These are phyloP conservation scores for Misgurnus mizolepis DNA, from an alignment of 2,113 vertebrate genomes.

Conservation along the genomic window DNA sequence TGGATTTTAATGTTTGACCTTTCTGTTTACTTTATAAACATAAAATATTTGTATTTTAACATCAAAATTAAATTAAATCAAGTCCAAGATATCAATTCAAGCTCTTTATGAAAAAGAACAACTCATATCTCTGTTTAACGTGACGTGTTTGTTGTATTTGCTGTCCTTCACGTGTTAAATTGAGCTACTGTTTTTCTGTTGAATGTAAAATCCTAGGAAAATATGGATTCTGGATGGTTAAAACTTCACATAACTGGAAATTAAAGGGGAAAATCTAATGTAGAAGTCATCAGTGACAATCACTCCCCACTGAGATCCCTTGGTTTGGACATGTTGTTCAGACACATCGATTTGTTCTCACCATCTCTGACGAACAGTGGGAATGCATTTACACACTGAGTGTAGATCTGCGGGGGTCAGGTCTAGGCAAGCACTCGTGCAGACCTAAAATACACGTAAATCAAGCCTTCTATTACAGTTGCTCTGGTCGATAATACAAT, in stretches of 20 bases:
- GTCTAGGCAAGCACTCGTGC: constrained; percentile 39
- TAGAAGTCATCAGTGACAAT: constrained; percentile 38
- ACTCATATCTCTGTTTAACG: background rate
- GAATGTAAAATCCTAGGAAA: constrained; percentile 33
- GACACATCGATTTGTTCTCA: constrained; percentile 53
- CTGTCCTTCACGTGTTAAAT: constrained; percentile 33
- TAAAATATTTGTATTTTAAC: no score
- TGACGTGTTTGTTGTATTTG: constrained; percentile 20
- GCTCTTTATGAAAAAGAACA: background rate
- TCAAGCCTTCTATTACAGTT: constrained; percentile 29
- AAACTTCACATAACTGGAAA: constrained; percentile 44
- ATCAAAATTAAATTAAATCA: no score
- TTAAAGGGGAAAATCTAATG: constrained; percentile 45
- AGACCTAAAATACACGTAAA: constrained; percentile 28
- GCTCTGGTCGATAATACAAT: constrained; percentile 4
- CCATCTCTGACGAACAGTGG: constrained; percentile 47
- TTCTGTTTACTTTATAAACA: no score
- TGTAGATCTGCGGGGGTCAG: constrained; percentile 54
- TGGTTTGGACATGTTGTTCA: constrained; percentile 38
- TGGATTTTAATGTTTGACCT: no score
- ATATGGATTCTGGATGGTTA: constrained; percentile 19
- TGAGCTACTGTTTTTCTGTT: constrained; percentile 39
- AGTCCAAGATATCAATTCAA: background rate
- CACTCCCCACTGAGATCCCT: constrained; percentile 41
- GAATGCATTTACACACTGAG: constrained; percentile 44